Evolutionary conservation across 1,140 invertebrate species (phyloP).

Genomic region (Pogonus chalceus): DNA sequence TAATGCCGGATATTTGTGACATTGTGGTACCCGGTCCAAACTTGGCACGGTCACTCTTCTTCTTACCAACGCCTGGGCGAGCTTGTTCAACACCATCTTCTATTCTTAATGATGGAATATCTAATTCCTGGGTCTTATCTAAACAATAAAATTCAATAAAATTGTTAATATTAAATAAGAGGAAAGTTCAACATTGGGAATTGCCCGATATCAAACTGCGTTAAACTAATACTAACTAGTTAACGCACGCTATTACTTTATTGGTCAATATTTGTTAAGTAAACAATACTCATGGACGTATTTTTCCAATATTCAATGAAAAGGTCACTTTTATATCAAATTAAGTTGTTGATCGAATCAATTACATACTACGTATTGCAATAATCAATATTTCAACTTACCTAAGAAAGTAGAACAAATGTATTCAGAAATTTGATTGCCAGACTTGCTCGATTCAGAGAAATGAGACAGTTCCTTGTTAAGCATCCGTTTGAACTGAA

Average conservation of each 20-base stretch:
- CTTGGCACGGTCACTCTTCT: slow-evolving; percentile 50
- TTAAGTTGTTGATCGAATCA: not conserved
- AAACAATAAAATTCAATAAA: slow-evolving; percentile 27
- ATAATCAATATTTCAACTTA: slow-evolving; percentile 43
- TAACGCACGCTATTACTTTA: not conserved
- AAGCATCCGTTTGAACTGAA: slow-evolving; percentile 98
- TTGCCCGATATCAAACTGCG: not conserved
- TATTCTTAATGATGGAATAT: slow-evolving; percentile 74
- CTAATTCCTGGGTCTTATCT: slow-evolving; percentile 96
- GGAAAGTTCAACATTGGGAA: not conserved
- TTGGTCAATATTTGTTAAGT: not conserved
- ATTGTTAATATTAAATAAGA: not conserved
- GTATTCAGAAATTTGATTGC: slow-evolving; percentile 98
- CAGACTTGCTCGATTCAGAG: slow-evolving; percentile 96
- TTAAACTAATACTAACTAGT: not conserved
- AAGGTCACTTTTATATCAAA: not conserved
- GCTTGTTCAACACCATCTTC: slow-evolving; percentile 53
- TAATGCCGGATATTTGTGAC: slow-evolving; percentile 87
- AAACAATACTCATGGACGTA: not conserved
- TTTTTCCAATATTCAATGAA: no score
- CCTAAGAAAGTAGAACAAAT: slow-evolving; percentile 98
- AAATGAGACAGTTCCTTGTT: slow-evolving; percentile 99
- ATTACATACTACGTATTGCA: not conserved
- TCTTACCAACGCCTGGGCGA: slow-evolving; percentile 39
- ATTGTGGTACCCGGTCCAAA: slow-evolving; percentile 50